Evolutionary conservation across 2,797 vertebrate species (phyloP), one percentile per base, ranked within the genome.

Genomic region (Lindbergichthys nudifrons): DNA sequence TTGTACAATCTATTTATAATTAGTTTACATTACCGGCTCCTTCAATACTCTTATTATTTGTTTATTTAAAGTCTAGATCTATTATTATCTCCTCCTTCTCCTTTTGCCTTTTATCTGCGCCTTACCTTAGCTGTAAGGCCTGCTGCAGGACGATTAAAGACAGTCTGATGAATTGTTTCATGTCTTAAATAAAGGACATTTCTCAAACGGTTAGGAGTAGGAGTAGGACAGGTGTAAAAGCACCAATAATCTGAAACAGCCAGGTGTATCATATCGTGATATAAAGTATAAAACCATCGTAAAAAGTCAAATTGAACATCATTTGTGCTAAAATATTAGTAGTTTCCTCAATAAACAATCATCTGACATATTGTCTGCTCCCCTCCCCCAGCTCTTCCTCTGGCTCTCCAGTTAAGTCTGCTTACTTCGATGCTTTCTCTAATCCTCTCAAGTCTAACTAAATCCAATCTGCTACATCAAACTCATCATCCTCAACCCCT

Each of bases 391-490:
- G 42, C 52, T 65, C 73, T 71, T 63, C 69, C n/a, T 53, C 70
- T 54, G 69, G 52, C 68, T 67, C 80, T 85, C 76, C 67, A 65
- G 46, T 64, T 59, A 84, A 70, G 63, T 83, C 39, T 85, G 76
- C 81, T 75, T 77, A 86, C 74, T 79, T 79, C 64, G 81, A 86
- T 41, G 45, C 56, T 79, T 83, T 65, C 50, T 65, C 23, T 86
- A 87, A 92, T 88, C 89, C 83, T 84, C 78, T 84, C 79, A 88
- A 81, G 78, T 79, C 78, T 69, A 65, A 82, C 75, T 81, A 65
- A 81, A 82, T 80, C 84, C 78, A 70, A 64, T 66, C 77, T 76
- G 62, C 66, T 45, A 54, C 75, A 81, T 85, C 45, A 66, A 80
- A 70, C 56, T 56, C 15, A 58, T 77, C 75, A 48, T 74, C 71